Base-by-base conservation (phyloP, 1,140 invertebrate species). In the Pseudomyrmex pallidus region DNA sequence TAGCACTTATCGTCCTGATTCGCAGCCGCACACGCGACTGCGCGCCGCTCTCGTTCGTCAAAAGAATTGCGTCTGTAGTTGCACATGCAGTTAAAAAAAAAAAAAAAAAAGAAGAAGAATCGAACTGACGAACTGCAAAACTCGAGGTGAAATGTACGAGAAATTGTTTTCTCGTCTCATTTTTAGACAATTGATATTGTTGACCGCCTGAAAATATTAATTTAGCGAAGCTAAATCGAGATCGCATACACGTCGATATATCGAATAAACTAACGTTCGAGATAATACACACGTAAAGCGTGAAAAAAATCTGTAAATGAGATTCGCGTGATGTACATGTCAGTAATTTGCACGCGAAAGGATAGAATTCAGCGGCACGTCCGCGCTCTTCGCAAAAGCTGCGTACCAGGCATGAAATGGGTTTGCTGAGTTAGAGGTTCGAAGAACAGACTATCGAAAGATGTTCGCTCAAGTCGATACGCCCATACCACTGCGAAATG, bases 1-100 rank as follows among this genome's bases (percentile, higher is more conserved):
- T 80, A 80, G 48, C 15, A 80, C 76, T 70, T 80, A 70, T 59
- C 61, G n/a, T 64, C 8, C 20, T 72, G 54, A 52, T 10, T 12
- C 10, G 70, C 59, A 70, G 50, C 56, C 15, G 54, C 59, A 70
- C 50, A 12, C 13, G 9, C 50, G 50, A 13, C 13, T 50, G 50
- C 50, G 50, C 50, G 10, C 10, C 15, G 54, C 12, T n/a, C 12
- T n/a, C 44, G 54, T 72, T 78, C 46, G 22, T 70, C 46, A 80
- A 15, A 22, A 80, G 35, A 35, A 7, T 35, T 35, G 5, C 35
- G 35, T 35, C 5, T 35, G 35, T 35, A 35, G 35, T 35, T 35
- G 35, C 7, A 35, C 4, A 35, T 5, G 5, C 35, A 7, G 35
- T 2, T 35, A 35, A 35, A 35, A 35, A 35, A 35, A 35, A 7